Evolutionary conservation across 2,797 vertebrate species (phyloP).

Genomic region (Sciaenops ocellatus): DNA sequence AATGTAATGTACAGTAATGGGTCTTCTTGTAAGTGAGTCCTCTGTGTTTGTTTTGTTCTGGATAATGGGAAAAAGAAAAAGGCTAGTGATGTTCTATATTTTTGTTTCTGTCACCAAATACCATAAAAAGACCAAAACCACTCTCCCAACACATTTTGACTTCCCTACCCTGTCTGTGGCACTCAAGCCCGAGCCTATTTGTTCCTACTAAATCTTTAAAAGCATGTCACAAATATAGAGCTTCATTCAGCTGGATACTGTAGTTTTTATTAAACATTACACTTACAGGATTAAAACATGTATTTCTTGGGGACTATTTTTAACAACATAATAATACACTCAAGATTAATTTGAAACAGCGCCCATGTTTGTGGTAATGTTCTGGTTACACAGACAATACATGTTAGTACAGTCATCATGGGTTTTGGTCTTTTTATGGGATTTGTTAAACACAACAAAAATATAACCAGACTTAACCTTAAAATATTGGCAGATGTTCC

Average conservation of each 20-base stretch:
- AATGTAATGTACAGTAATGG: neutral
- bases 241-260: neutral
- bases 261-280: neutral
- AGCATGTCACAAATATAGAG: neutral
- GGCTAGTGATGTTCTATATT: neutral
- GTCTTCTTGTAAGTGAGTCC: neutral
- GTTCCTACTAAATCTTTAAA: neutral
- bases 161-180: neutral
- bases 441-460: neutral
- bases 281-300: neutral
- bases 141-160: neutral
- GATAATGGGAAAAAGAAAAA: neutral
- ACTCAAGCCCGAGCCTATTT: neutral
- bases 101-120: neutral
- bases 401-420: neutral
- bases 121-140: neutral
- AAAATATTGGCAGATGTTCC: neutral
- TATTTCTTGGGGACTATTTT: neutral
- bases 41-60: neutral
- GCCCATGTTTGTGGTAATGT: neutral
- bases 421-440: neutral
- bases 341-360: neutral
- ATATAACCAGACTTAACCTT: neutral
- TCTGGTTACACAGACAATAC: neutral
- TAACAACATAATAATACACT: neutral